Evolutionary conservation across 2,888 invertebrate species (phyloP), one percentile per base, ranked within the genome.

Genomic region (Tanypteryx hageni): DNA sequence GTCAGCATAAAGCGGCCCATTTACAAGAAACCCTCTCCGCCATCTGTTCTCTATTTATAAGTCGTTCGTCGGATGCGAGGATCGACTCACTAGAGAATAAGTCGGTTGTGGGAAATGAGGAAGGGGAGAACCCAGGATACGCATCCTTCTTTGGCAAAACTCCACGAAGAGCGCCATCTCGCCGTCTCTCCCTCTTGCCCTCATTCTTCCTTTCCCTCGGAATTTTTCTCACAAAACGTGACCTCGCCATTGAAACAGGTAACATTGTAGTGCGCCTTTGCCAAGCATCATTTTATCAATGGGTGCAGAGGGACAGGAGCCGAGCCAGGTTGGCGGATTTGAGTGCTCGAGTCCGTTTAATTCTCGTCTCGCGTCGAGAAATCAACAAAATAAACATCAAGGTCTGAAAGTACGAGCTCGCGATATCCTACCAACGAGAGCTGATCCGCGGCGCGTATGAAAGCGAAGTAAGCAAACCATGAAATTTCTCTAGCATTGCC

Each of bases 41-140:
- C 76, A 76, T 76, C 76, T 76, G 76, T 76, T 76, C 76, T 76
- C n/a, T 76, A 76, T 76, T 76, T 76, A 76, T 76, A 76, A 76
- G 76, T 27, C 5, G 27, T 44, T 44, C 44, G 44, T 44, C 44
- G 44, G 44, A 44, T 44, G 44, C 44, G 44, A 44, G 44, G 44
- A 44, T 44, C 44, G 44, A 44, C 44, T 44, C 44, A 5, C 44
- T 44, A 44, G 44, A 44, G 44, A 44, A 44, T 44, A 44, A 44
- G 44, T 44, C 44, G 44, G 44, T 3, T 5, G 44, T 44, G 44
- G 5, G 44, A 44, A 44, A 44, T 44, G 27, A 76, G 76, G 22
- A 27, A 76, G 76, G 27, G 76, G 27, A 22, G n/a, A 76, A 76
- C 11, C 22, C n/a, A 27, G 76, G 76, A 76, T 10, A 27, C 22